A percentile compares a stretch with the other conserved stretches of the same genome.
phyloP scores from a whole-genome alignment of 2,113 vertebrate genomes.

The Forbesichthys agassizii region DNA sequence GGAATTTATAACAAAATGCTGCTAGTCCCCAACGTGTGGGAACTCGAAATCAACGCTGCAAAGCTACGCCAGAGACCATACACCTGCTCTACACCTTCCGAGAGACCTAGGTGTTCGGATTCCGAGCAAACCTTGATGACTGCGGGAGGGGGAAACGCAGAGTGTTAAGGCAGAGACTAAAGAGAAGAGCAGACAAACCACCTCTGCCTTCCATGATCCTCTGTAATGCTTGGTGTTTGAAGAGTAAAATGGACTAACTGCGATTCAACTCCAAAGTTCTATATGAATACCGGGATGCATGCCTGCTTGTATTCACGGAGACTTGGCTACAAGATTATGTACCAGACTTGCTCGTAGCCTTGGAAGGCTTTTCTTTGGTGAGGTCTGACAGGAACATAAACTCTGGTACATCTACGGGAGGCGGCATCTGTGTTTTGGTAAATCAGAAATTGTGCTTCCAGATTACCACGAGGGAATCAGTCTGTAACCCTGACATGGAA shows the following conservation, averaged over 20 bases:
- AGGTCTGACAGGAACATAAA: neutral
- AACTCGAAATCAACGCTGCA: no score
- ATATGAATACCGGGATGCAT: conserved; percentile 1
- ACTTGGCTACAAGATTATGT: neutral
- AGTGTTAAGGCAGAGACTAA: neutral
- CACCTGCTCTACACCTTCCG: no score
- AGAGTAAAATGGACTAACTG: neutral
- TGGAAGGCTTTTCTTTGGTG: neutral
- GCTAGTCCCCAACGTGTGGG: no score
- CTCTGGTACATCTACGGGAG: neutral
- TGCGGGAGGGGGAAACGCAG: neutral
- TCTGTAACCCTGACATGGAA: no score
- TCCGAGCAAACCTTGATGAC: neutral
- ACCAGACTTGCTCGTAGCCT: neutral
- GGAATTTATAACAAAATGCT: no score
- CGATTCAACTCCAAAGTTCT: neutral
- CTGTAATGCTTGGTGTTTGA: conserved; percentile 3
- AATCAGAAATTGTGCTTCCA: neutral
- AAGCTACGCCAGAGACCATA: no score
- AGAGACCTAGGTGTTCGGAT: no score
- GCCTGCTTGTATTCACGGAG: conserved; percentile 1
- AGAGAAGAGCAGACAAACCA: conserved; percentile 1
- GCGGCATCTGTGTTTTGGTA: neutral
- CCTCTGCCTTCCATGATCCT: conserved; percentile 5
- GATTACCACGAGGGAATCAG: no score